Evolutionary conservation across 2,888 invertebrate genomes (phyloP), one percentile per base, ranked within the genome.

Genomic region (Tetheella fluctuosa): DNA sequence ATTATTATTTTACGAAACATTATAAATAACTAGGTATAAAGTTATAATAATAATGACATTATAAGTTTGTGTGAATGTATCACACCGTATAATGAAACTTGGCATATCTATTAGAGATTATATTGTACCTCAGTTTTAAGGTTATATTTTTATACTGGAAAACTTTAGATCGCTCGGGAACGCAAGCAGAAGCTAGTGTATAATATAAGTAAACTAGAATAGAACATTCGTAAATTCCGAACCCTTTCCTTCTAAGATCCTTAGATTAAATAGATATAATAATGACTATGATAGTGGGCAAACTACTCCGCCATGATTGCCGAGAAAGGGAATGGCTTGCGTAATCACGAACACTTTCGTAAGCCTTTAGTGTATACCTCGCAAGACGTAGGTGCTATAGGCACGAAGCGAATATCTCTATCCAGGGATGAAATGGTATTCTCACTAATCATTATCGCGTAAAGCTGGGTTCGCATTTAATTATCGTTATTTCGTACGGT

Each of bases 331-430:
- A 55, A 55, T 37, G 55, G 55, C 17, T 23, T 55, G 23, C 55
- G 55, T 55, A 55, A 55, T 55, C 55, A 55, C 55, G 34, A 34
- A 55, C 55, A 55, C 34, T 55, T 55, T 55, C 55, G 34, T 55
- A 55, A 55, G 23, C 55, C 55, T 37, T 55, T 23, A 34, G 34
- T 15, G 55, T 23, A 28, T 34, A 34, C 34, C 34, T 17, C 20
- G 30, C 54, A 28, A 54, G 54, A 55, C 23, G 34, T 34, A 20
- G 34, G 34, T 34, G 34, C 55, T 55, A 55, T 55, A 55, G 34
- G 23, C 34, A 34, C 55, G 20, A 55, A 55, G 37, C 20, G 37
- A 55, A 55, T 55, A 34, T 37, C 20, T 34, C 55, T 34, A 55
- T 34, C 34, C 23, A 34, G 20, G 20, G 12, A 20, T 23, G 23